phyloP scores from a whole-genome alignment of 1,140 invertebrate genomes.

The Caenorhabditis remanei region DNA sequence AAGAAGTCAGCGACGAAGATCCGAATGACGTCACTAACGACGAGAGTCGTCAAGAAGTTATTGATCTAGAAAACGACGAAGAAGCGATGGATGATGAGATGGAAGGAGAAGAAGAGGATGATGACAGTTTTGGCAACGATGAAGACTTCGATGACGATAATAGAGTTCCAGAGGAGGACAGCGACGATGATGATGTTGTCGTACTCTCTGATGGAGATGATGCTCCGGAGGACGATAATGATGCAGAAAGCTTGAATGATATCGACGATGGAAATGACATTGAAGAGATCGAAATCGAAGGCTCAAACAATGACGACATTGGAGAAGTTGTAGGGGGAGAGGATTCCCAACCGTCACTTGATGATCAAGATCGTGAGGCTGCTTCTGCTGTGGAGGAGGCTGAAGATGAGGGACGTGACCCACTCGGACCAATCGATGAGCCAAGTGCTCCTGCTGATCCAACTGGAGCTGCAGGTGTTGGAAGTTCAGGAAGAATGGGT shows the following conservation, averaged over 20 bases:
- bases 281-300: conserved; percentile 27
- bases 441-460: conserved; percentile 39
- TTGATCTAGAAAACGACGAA: conserved; percentile 45
- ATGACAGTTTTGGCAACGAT: conserved; percentile 38
- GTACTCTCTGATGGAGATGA: conserved; percentile 31
- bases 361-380: conserved; percentile 60
- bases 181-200: conserved; percentile 49
- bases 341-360: conserved; percentile 55
- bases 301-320: not conserved
- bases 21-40: conserved; percentile 13
- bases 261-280: conserved; percentile 26
- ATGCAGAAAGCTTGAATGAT: conserved; percentile 36
- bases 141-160: conserved; percentile 49
- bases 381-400: conserved; percentile 59
- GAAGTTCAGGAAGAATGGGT: not conserved
- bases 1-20: conserved; percentile 38
- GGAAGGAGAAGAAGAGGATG: conserved; percentile 49
- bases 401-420: conserved; percentile 57
- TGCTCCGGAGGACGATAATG: conserved; percentile 9
- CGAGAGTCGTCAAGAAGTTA: conserved; percentile 3
- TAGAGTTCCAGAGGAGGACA: conserved; percentile 22
- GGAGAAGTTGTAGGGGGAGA: conserved; percentile 54
- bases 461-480: conserved; percentile 19
- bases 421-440: not conserved
- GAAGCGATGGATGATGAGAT: conserved; percentile 42